Conservation (phyloP, 2,888 invertebrate species). For the Papilio protenor region DNA sequence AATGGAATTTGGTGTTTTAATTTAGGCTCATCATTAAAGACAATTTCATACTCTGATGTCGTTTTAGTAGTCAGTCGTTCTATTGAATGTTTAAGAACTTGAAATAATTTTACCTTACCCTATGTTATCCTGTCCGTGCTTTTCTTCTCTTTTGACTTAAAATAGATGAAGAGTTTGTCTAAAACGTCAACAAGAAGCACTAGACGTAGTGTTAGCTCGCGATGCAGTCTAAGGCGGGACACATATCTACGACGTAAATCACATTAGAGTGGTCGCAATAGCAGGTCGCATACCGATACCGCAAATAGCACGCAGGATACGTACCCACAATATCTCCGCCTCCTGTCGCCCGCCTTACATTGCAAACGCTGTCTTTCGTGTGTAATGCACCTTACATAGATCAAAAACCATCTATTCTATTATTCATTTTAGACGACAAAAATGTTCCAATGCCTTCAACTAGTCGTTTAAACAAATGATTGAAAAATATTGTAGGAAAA, state of each 20-base stretch:
- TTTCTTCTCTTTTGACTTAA: background rate
- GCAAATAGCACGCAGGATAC: conserved; percentile 43
- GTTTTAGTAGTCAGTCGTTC: too few relatives aligned
- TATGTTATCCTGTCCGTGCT: background rate
- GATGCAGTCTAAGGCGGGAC: conserved; percentile 39
- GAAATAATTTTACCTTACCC: background rate
- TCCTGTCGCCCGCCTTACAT: conserved; percentile 31
- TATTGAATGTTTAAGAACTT: background rate
- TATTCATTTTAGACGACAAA: too few relatives aligned
- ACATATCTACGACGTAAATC: conserved; percentile 42
- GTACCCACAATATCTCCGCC: conserved; percentile 34
- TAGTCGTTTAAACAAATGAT: background rate
- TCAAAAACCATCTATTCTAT: background rate
- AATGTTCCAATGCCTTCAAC: too few relatives aligned
- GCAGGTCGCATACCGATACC: conserved; percentile 42
- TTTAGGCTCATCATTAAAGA: too few relatives aligned
- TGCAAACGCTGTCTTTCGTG: conserved; percentile 10
- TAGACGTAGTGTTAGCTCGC: conserved; percentile 6
- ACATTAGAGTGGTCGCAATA: conserved; percentile 42
- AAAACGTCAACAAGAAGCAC: background rate
- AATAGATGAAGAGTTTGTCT: conserved; percentile 13
- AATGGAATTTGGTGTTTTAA: too few relatives aligned
- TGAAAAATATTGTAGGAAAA: background rate
- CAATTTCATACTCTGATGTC: background rate
- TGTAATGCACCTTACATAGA: conserved; percentile 14